These are phyloP conservation scores for Heliconius erato DNA, from an alignment of 2,888 invertebrate species.

Conservation along the genomic window DNA sequence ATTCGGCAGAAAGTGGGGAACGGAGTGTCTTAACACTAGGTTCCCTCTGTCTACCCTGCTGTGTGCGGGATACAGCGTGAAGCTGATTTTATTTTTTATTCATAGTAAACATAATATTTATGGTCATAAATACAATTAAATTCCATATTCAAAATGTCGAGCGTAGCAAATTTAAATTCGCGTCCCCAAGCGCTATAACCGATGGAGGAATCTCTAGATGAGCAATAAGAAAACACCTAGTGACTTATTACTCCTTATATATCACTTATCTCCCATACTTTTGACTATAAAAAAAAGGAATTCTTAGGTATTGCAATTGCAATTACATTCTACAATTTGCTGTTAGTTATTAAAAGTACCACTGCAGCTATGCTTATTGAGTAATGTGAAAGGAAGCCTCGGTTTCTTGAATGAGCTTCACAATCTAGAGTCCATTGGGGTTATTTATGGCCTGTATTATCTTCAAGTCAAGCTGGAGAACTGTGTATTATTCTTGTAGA, in stretches of 20 bases:
- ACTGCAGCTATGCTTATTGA: slow-evolving; percentile 11
- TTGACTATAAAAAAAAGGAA: background rate
- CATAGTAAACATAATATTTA: no score
- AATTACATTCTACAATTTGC: background rate
- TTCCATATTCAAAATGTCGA: no score
- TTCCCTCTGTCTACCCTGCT: no score
- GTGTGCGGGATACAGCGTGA: no score
- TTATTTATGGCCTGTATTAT: slow-evolving; percentile 29
- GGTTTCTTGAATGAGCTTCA: slow-evolving; percentile 8
- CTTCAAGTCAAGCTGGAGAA: slow-evolving; percentile 14
- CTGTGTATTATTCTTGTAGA: slow-evolving; percentile 18
- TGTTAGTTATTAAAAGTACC: slow-evolving; percentile 10
- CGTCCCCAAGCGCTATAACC: no score
- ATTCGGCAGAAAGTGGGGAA: no score
- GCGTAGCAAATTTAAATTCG: no score
- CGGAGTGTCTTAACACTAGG: no score
- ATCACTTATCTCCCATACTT: no score
- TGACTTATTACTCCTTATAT: no score
- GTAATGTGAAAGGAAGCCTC: slow-evolving; percentile 15
- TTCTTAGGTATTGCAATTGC: background rate
- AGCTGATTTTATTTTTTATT: no score
- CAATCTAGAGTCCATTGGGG: slow-evolving; percentile 24
- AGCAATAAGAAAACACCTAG: background rate
- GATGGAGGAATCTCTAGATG: background rate
- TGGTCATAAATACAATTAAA: no score